Base-by-base conservation (phyloP, 2,797 vertebrate genomes). In the Myotis myotis region DNA sequence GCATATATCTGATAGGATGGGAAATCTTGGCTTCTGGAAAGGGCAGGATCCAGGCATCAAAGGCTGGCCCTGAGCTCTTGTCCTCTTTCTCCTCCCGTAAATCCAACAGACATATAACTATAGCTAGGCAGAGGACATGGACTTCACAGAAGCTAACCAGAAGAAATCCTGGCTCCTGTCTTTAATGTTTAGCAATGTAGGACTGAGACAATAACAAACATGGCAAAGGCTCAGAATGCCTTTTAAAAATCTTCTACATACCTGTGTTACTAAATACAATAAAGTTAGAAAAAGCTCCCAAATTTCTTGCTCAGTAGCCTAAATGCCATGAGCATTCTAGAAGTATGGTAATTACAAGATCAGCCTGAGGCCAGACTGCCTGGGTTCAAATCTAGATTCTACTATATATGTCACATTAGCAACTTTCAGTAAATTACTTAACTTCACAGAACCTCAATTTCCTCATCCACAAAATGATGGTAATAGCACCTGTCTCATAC, bases 171-270 rank as follows among this genome's bases (percentile, higher is more conserved):
- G 38, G 55, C 44, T 86, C 47, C 66, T 6, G 5, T 36, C 62
- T 94, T 38, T 66, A 87, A 64, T 10, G 3, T 62, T 80, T 72
- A 85, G 57, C 57, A 87, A 81, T 36, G 23, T 68, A 36, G 33
- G 36, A 53, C 1, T 81, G 6, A 91, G 33, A 95, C 8, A 80
- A 81, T 33, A 33, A 74, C 71, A 85, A 95, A 88, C 25, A 87
- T 8, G n/a, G n/a, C 36, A 64, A 91, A 89, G 68, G 23, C 25
- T 81, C 60, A 89, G 51, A 88, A 80, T 38, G 30, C 41, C 80
- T 93, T 64, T n/a, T 76, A 68, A 89, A 51, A 95, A 92, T 85
- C 84, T 72, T 92, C 76, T 84, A 92, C 16, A 92, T 74, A 81
- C 16, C 6, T 5, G 28, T 80, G 25, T 80, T 41, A 89, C n/a